These are phyloP conservation scores for Drosophila siamana DNA, from an alignment of 2,888 invertebrate species.

Conservation along the genomic window DNA sequence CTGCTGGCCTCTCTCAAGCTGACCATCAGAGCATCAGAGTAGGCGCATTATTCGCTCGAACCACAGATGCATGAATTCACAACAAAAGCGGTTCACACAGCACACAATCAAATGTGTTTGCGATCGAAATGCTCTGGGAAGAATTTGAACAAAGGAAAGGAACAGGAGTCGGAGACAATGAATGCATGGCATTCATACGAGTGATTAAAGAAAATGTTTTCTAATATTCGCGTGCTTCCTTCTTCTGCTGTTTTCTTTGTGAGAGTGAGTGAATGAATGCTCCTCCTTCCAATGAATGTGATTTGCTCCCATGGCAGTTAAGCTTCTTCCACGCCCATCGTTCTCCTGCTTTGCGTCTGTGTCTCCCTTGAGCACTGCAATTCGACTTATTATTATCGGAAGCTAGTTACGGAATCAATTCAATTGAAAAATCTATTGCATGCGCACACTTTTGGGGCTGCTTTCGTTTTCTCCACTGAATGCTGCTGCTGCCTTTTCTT, in stretches of 20 bases:
- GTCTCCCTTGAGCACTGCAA: neutral
- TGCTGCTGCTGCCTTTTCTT: neutral
- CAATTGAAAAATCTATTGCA: constrained; percentile 3
- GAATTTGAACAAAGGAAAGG: neutral
- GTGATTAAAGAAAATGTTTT: constrained; percentile 1
- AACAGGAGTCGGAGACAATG: neutral
- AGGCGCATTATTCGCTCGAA: too few species aligned
- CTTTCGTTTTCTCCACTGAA: neutral
- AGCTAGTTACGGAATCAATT: constrained; percentile 9
- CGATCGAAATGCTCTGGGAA: neutral
- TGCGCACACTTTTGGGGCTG: neutral
- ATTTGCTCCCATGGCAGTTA: neutral
- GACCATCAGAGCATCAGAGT: neutral
- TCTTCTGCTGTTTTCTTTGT: too few species aligned
- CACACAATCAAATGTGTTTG: too few species aligned
- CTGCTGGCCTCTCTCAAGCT: neutral
- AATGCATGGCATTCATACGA: neutral
- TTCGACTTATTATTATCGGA: constrained; percentile 10
- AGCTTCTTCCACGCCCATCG: neutral
- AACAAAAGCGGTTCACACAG: neutral
- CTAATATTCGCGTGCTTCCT: neutral
- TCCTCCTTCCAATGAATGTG: too few species aligned
- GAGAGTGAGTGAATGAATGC: too few species aligned
- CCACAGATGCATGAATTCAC: neutral
- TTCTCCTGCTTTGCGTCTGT: too few species aligned